These are phyloP conservation scores for Drosophila tripunctata DNA, from an alignment of 2,888 invertebrate genomes.

Conservation along the genomic window DNA sequence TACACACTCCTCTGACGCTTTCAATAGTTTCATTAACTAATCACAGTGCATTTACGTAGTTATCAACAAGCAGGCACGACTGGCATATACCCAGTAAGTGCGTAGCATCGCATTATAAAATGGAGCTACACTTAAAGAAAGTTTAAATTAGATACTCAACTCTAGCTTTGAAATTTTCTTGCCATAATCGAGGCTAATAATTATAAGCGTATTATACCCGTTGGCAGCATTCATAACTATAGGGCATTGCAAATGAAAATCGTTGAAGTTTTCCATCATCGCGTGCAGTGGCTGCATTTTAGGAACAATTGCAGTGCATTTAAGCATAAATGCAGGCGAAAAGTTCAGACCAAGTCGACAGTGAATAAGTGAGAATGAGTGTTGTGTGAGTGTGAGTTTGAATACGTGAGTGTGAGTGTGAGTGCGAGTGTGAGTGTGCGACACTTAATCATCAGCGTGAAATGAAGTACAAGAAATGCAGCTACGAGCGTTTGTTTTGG, in stretches of 20 bases:
- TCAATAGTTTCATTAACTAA: background rate
- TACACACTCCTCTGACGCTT: background rate
- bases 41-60: background rate
- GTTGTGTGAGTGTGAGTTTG: slow-evolving; percentile 12
- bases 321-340: slow-evolving; percentile 73
- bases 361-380: slow-evolving; percentile 49
- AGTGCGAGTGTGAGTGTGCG: slow-evolving; percentile 38
- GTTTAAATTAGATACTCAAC: too few species aligned
- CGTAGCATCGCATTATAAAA: too few species aligned
- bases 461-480: slow-evolving; percentile 71
- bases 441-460: slow-evolving; percentile 79
- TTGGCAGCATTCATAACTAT: background rate
- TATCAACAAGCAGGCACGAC: background rate
- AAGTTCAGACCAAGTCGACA: slow-evolving; percentile 60
- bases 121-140: too few species aligned
- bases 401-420: slow-evolving; percentile 6
- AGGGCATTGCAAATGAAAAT: slow-evolving; percentile 50
- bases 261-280: slow-evolving; percentile 71
- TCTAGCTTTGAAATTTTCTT: too few species aligned
- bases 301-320: slow-evolving; percentile 72
- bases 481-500: slow-evolving; percentile 9
- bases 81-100: background rate
- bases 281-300: slow-evolving; percentile 75
- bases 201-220: background rate
- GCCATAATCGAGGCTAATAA: background rate